These are phyloP conservation scores for Automeris io DNA, from an alignment of 2,888 invertebrate species.

Conservation along the genomic window DNA sequence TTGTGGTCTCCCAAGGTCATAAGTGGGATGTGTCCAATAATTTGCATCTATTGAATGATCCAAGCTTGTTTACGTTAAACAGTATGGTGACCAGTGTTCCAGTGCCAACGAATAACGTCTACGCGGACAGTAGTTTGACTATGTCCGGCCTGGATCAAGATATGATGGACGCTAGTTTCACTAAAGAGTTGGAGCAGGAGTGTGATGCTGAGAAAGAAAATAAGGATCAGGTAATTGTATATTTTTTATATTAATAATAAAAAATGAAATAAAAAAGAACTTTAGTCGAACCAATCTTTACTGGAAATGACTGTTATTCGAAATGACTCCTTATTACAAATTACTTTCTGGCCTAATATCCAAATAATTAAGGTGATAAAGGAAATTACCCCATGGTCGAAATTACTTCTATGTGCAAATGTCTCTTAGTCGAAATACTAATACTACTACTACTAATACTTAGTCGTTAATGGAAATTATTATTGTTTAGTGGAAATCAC, in stretches of 20 bases:
- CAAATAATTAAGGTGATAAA: too few relatives aligned
- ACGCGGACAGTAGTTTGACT: constrained; percentile 75
- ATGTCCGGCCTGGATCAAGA: constrained; percentile 78
- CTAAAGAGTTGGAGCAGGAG: constrained; percentile 29
- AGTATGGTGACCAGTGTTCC: constrained; percentile 70
- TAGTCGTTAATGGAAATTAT: too few relatives aligned
- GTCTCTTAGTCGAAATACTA: too few relatives aligned
- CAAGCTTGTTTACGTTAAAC: constrained; percentile 64
- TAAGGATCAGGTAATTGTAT: constrained; percentile 48
- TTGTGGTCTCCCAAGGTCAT: constrained; percentile 80
- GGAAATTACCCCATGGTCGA: too few relatives aligned
- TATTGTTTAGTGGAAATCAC: too few relatives aligned
- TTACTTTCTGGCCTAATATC: too few relatives aligned
- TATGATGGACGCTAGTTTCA: constrained; percentile 51
- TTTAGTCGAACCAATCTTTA: too few relatives aligned
- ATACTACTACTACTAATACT: too few relatives aligned
- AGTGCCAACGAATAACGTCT: constrained; percentile 54
- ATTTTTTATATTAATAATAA: not conserved
- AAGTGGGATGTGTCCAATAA: constrained; percentile 81
- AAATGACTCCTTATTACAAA: too few relatives aligned
- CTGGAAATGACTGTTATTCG: too few relatives aligned
- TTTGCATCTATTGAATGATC: constrained; percentile 73
- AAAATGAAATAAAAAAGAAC: too few relatives aligned
- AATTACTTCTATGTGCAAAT: too few relatives aligned
- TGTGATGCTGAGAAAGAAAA: constrained; percentile 42